A percentile compares a stretch with the other conserved stretches of the same genome.
Evolutionary conservation across 2,113 vertebrate genomes (phyloP).

Genomic region (Amphiprion percula): DNA sequence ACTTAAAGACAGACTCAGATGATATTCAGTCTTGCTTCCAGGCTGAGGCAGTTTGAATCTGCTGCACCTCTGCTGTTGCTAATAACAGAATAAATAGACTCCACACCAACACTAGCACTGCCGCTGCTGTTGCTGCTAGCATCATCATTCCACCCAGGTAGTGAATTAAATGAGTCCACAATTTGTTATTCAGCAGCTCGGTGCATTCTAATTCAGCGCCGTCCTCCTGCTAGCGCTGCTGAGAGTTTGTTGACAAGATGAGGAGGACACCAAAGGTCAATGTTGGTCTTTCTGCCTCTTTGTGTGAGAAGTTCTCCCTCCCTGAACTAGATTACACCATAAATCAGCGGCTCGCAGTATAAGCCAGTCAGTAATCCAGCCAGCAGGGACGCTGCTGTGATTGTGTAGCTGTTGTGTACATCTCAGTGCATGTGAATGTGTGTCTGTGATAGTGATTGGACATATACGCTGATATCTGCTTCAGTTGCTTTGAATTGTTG

Average conservation of each 20-base stretch:
- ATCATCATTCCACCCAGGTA: conserved; percentile 36
- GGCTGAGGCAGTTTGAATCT: background rate
- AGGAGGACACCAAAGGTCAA: conserved; percentile 60
- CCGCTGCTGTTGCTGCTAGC: too few species aligned
- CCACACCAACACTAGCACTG: background rate
- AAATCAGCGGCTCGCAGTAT: conserved; percentile 40
- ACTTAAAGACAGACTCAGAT: background rate
- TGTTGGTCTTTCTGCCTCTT: conserved; percentile 41
- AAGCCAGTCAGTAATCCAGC: conserved; percentile 41
- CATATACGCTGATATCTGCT: too few species aligned
- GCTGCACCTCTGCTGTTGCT: conserved; percentile 21
- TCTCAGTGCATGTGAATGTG: background rate
- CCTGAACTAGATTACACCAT: conserved; percentile 59
- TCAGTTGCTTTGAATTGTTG: too few species aligned
- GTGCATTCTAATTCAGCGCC: conserved; percentile 29
- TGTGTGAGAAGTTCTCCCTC: conserved; percentile 35
- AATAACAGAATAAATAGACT: conserved; percentile 31
- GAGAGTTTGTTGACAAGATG: conserved; percentile 44
- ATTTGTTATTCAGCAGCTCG: conserved; percentile 37
- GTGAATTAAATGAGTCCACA: conserved; percentile 45
- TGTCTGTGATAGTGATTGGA: background rate
- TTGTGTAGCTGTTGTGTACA: background rate
- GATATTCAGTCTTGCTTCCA: background rate
- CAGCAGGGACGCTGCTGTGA: conserved; percentile 11
- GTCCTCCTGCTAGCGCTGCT: conserved; percentile 14